Conservation (phyloP, 2,888 invertebrate genomes). For the Megaustenia siamemsis region DNA sequence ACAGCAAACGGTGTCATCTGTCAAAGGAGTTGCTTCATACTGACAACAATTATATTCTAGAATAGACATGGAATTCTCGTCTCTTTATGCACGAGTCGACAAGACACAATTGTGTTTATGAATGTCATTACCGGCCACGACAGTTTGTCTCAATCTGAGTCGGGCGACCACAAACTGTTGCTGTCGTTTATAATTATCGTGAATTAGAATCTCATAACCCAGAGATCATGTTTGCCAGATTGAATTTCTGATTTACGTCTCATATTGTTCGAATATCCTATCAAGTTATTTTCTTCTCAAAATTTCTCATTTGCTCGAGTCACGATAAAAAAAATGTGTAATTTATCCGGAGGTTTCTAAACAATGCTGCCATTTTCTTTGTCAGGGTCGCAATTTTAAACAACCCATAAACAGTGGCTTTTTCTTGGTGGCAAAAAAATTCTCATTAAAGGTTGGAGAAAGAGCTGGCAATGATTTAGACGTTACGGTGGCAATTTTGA, state of each 20-base stretch:
- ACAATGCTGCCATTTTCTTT: neutral
- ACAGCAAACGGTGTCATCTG: no score
- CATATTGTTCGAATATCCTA: neutral
- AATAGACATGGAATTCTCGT: no score
- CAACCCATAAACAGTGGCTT: neutral
- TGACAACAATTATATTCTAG: no score
- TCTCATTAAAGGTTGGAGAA: constrained; percentile 12
- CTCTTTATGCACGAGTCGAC: no score
- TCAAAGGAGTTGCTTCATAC: no score
- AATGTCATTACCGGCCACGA: neutral
- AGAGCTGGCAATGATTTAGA: neutral
- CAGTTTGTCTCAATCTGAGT: no score
- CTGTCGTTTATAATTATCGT: neutral
- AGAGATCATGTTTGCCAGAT: neutral
- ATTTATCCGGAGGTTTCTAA: neutral
- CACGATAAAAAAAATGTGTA: neutral
- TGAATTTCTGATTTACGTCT: neutral
- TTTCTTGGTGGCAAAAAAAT: neutral
- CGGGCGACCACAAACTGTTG: neutral
- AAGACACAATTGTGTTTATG: neutral
- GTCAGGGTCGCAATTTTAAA: neutral
- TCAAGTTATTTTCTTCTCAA: no score
- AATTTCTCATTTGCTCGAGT: neutral
- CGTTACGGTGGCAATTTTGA: neutral
- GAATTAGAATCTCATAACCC: constrained; percentile 5